Percentiles rank a stretch among this genome's conserved stretches.
Conservation (phyloP, 2,888 invertebrate species). For the Creontiades dilutus region DNA sequence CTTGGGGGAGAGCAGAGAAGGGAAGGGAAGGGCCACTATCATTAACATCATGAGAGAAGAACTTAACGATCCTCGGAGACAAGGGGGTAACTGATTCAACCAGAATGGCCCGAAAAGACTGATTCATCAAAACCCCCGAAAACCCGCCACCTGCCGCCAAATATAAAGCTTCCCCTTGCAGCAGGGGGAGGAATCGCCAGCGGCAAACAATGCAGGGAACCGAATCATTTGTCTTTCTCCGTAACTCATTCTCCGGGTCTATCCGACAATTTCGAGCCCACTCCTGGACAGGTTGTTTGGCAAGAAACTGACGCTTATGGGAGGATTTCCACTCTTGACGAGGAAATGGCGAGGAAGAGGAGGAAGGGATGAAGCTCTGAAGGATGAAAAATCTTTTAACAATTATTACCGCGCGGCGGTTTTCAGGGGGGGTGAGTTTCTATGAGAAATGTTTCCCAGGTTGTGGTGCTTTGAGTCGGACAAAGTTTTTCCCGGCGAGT, state of each 20-base stretch:
- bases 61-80: slow-evolving; percentile 29
- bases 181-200: neutral
- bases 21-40: slow-evolving; percentile 11
- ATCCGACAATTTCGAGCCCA: neutral
- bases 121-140: neutral
- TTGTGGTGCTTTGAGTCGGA: neutral
- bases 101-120: slow-evolving; percentile 7
- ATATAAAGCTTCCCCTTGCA: slow-evolving; percentile 14
- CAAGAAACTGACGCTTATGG: slow-evolving; percentile 15
- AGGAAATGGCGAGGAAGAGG: no score
- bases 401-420: slow-evolving; percentile 43
- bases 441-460: slow-evolving; percentile 55
- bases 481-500: slow-evolving; percentile 24
- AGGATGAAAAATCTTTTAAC: slow-evolving; percentile 48
- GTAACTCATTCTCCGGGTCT: neutral
- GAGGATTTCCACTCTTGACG: neutral
- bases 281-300: slow-evolving; percentile 14
- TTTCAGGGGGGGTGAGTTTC: neutral
- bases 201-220: slow-evolving; percentile 16
- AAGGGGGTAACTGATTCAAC: slow-evolving; percentile 55
- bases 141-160: slow-evolving; percentile 20
- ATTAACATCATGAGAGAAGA: slow-evolving; percentile 60
- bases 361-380: neutral
- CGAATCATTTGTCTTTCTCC: slow-evolving; percentile 60
- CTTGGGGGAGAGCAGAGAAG: no score